These are phyloP conservation scores for Melanerpes formicivorus DNA, from an alignment of 2,113 vertebrate genomes.

Conservation along the genomic window DNA sequence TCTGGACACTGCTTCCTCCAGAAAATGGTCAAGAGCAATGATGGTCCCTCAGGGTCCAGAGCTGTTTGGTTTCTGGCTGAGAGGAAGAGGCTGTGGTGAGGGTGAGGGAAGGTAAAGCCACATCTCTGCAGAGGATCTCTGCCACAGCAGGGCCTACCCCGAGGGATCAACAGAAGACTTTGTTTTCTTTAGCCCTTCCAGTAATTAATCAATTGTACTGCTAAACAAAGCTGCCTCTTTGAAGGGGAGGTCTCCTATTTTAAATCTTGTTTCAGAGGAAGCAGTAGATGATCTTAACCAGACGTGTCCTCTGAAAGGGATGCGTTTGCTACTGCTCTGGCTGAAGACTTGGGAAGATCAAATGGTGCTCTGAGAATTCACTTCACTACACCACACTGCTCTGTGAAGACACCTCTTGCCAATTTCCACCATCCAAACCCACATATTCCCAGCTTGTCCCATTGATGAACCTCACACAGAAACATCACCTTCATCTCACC, in stretches of 20 bases:
- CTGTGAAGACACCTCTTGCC: fast-evolving
- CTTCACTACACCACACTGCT: background rate
- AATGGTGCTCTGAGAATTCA: background rate
- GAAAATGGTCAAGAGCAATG: fast-evolving
- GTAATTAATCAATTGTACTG: constrained; percentile 48
- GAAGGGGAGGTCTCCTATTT: constrained; percentile 27
- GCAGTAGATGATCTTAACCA: constrained; percentile 31
- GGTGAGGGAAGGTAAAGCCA: background rate
- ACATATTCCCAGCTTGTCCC: background rate
- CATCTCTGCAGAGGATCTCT: fast-evolving
- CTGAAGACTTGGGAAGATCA: background rate
- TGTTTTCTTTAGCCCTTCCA: constrained; percentile 28
- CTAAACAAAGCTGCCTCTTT: constrained; percentile 28
- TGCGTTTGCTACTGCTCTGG: constrained; percentile 45
- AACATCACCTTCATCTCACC: background rate
- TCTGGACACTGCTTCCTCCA: background rate
- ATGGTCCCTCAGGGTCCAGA: background rate
- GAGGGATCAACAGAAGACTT: background rate
- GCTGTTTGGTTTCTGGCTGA: background rate
- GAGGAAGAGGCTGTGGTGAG: background rate
- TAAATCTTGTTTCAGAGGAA: constrained; percentile 5
- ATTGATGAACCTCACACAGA: background rate
- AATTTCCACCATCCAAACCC: background rate
- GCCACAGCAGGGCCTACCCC: background rate
- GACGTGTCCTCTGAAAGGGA: background rate